These are phyloP conservation scores for Trichopria drosophilae DNA, from an alignment of 2,888 invertebrate species.

Conservation along the genomic window DNA sequence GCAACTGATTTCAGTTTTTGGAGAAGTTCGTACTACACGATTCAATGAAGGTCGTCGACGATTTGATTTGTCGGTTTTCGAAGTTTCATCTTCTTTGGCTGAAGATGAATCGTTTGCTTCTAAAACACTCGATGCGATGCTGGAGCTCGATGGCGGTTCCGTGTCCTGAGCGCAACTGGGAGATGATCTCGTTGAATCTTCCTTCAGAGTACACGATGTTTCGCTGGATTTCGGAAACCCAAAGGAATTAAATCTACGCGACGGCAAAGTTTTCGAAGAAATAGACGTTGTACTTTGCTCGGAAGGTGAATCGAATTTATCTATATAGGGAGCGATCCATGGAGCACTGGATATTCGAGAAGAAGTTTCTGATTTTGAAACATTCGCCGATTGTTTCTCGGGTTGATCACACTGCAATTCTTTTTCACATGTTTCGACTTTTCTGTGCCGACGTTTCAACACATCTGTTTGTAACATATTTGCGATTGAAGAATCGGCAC, in stretches of 20 bases:
- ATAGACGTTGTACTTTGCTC: constrained; percentile 34
- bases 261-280: constrained; percentile 34
- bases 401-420: constrained; percentile 74
- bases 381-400: constrained; percentile 71
- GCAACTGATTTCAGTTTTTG: constrained; percentile 39
- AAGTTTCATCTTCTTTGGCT: too few relatives aligned
- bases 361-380: constrained; percentile 64
- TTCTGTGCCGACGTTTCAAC: constrained; percentile 61
- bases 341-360: constrained; percentile 65
- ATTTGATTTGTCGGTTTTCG: constrained; percentile 37
- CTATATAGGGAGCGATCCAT: constrained; percentile 67
- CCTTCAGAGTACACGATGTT: constrained; percentile 34
- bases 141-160: constrained; percentile 11
- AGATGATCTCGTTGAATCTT: constrained; percentile 30
- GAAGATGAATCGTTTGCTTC: constrained; percentile 26
- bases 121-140: constrained; percentile 7
- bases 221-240: constrained; percentile 48
- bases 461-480: constrained; percentile 73
- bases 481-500: constrained; percentile 74
- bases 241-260: constrained; percentile 46
- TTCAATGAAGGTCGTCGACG: constrained; percentile 39
- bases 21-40: constrained; percentile 35
- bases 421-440: constrained; percentile 66
- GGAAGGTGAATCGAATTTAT: constrained; percentile 48
- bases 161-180: constrained; percentile 27